Base-by-base conservation (phyloP, 2,797 vertebrate species). In the Chrosomus eos region DNA sequence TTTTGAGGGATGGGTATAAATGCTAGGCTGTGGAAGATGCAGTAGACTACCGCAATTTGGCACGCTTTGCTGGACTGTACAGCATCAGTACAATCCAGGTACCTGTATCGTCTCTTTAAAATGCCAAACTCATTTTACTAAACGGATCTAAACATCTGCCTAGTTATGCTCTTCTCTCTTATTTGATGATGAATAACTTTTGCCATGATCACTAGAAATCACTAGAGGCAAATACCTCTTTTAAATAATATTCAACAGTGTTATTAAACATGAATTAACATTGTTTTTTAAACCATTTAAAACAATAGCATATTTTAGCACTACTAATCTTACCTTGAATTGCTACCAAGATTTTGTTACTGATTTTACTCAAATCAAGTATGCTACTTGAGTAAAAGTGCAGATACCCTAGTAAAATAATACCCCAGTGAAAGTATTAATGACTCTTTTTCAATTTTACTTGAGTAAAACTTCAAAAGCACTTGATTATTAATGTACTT, bases 1-100 rank as follows among this genome's bases (percentile, higher is more conserved):
- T 78, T 78, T 78, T 43, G 16, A 78, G 55, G n/a, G 55, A 38
- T 9, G n/a, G 36, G 60, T 18, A 38, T 78, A 78, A 71, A 78
- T 43, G 36, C 36, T 43, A 21, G 1, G 38, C 23, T 62, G 36
- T 19, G 36, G 16, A 62, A 36, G 8, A 36, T 38, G 33, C 7
- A 40, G 75, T 9, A 26, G 71, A 48, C 68, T 71, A 71, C 14
- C 2, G 1, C 16, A 18, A 60, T 78, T 64, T 64, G 75, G 38
- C 16, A 8, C 4, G 9, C 38, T 64, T 78, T 43, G 38, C n/a
- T 64, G 38, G 75, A 26, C 36, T 43, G n/a, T 19, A 64, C 6
- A 43, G 38, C 38, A 19, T 38, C 38, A 7, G 36, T 78, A 16
- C 58, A 78, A 16, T 78, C 55, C n/a, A 64, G 16, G 55, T 55